Evolutionary conservation across 2,113 vertebrate species (phyloP), one percentile per base, ranked within the genome.

Genomic region (Acrocephalus kingi): DNA sequence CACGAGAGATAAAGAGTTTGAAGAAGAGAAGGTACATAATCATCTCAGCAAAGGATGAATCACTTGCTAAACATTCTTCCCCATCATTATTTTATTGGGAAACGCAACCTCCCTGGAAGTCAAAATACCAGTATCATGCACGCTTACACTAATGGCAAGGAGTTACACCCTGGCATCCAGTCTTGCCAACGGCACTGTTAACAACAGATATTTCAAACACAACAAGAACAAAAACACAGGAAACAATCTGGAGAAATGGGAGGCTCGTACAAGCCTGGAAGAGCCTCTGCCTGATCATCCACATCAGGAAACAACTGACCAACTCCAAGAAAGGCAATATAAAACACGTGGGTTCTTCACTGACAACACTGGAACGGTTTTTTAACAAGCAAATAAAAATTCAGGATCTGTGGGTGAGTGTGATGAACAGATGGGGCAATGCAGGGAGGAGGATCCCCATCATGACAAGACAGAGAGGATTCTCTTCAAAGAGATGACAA

Each of bases 1-100:
- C 61, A 79, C 35, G 58, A 22, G 12, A n/a, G 41, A 91, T 48
- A 35, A 54, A 75, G 20, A 76, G 52, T 13, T 27, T 35, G 39
- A 80, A 67, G 54, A 93, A 81, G 25, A 69, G 30, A 67, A 49
- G 27, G 67, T 20, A 46, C 10, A 75, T 18, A 52, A 88, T 87
- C 61, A 92, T 55, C 69, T 79, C 33, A 30, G 66, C 41, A 92
- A 72, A 94, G 15, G n/a, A 86, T 89, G 51, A 96, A 73, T 84
- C 86, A 84, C n/a, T 92, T 69, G 41, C 73, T 74, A 82, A 93
- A 82, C 54, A 66, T 46, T 82, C 56, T 92, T 87, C 56, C 80
- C 49, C 69, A 87, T 76, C 15, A 33, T 41, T 85, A 15, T 84
- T 95, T 87, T 58, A 86, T 3, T 35, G 54, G 41, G 80, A 77